Base-by-base conservation (phyloP, 2,113 vertebrate species). In the Channa argus region DNA sequence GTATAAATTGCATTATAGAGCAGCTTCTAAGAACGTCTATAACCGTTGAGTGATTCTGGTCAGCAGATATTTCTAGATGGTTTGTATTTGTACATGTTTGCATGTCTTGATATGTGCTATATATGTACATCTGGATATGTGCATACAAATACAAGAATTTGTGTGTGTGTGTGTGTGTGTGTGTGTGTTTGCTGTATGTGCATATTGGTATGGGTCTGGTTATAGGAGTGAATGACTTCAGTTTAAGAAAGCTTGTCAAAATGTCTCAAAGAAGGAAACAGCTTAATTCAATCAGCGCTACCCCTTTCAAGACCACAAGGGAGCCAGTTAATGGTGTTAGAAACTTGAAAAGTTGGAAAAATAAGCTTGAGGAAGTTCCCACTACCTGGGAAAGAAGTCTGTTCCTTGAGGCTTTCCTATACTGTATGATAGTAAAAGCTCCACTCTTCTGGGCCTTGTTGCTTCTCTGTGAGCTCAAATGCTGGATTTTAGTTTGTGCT, bases 401-500 rank as follows among this genome's bases (percentile, higher is more conserved):
- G 85, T 77, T 92, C 92, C 92, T 93, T 71, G 77, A 91, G 91
- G 92, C 90, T 91, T 92, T 91, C 71, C 81, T 77, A 54, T 53
- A 69, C 75, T 64, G 85, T 91, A 88, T 88, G 87, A 90, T 92
- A 92, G 91, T 89, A 88, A 91, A 93, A 90, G 89, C 91, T 86
- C 71, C 72, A 78, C 86, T 92, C 91, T 91, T 91, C 90, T 53
- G 89, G 91, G 91, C 88, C 92, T 90, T 91, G 92, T 91, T 91
- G 92, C 89, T 91, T 90, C 89, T 91, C 83, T 90, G 80, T 91
- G 89, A 92, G 90, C 90, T 92, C 89, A 92, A 91, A 91, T 91
- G 89, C 87, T 83, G 92, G 90, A 88, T 93, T 91, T 93, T 77
- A 91, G 91, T 87, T 86, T 88, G 84, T 90, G 90, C 91, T 91